Percentiles rank a stretch among this genome's conserved stretches.
Evolutionary conservation across 2,797 vertebrate genomes (phyloP).

Genomic region (Tragelaphus eurycerus): DNA sequence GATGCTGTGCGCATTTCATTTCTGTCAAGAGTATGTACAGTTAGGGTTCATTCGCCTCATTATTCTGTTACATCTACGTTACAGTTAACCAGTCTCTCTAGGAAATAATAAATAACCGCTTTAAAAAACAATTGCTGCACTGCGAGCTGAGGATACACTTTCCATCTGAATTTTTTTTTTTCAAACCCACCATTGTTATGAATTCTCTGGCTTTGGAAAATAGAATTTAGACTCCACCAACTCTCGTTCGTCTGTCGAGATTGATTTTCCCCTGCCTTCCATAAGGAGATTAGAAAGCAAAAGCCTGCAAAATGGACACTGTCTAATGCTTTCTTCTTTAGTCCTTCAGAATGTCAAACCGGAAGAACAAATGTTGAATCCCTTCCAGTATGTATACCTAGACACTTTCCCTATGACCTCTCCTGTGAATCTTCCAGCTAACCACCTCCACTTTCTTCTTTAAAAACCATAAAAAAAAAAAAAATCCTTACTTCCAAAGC

Average conservation of each 20-base stretch:
- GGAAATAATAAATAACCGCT: constrained; percentile 91
- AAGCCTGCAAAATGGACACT: constrained; percentile 85
- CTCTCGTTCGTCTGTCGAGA: constrained; percentile 87
- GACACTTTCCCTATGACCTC: neutral
- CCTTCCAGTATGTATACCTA: constrained; percentile 62
- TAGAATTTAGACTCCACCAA: constrained; percentile 85
- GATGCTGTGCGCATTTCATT: constrained; percentile 95
- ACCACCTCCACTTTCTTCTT: constrained; percentile 66
- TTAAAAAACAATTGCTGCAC: constrained; percentile 84
- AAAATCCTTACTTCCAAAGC: constrained; percentile 73
- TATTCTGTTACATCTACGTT: constrained; percentile 93
- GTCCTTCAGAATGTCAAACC: constrained; percentile 82
- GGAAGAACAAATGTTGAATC: constrained; percentile 82
- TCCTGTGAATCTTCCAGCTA: constrained; percentile 75
- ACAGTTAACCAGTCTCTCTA: constrained; percentile 90
- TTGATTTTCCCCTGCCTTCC: constrained; percentile 88
- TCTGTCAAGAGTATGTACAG: constrained; percentile 98
- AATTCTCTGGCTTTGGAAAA: constrained; percentile 84
- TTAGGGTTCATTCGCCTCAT: constrained; percentile 97
- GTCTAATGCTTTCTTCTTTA: constrained; percentile 84
- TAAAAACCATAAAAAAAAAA: constrained; percentile 39
- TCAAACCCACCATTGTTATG: constrained; percentile 82
- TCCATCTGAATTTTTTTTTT: constrained; percentile 77
- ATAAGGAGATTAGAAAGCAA: constrained; percentile 89
- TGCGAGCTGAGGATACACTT: constrained; percentile 83